These are phyloP conservation scores for Nansenia antarctica DNA, from an alignment of 2,113 vertebrate genomes.

Conservation along the genomic window DNA sequence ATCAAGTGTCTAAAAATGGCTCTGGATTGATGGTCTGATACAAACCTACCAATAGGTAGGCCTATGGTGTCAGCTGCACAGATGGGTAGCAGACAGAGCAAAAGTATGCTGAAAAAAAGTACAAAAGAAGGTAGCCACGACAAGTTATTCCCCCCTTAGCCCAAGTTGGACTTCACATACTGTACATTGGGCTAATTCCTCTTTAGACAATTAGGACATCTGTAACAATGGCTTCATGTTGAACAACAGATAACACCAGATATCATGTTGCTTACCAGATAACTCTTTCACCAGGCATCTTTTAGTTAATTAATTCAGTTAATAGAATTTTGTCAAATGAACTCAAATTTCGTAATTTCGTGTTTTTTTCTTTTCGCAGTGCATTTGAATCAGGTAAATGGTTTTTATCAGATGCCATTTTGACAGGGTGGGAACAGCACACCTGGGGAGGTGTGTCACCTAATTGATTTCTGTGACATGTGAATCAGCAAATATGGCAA, in stretches of 20 bases:
- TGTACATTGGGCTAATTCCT: too few species aligned
- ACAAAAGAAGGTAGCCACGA: neutral
- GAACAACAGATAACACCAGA: too few species aligned
- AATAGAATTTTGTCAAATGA: neutral
- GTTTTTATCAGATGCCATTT: neutral
- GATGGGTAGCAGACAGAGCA: slow-evolving; percentile 2
- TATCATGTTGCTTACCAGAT: neutral
- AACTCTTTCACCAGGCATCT: neutral
- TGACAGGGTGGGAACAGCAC: neutral
- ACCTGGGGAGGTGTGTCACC: neutral
- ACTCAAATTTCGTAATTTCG: neutral
- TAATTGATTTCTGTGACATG: too few species aligned
- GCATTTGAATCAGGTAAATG: neutral
- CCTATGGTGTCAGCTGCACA: slow-evolving; percentile 8
- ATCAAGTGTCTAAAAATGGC: neutral
- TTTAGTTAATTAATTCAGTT: neutral
- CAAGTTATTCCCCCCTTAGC: too few species aligned
- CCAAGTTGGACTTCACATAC: too few species aligned
- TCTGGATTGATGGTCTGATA: neutral
- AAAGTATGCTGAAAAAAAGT: slow-evolving; percentile 15
- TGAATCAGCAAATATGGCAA: neutral
- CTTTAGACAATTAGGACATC: too few species aligned
- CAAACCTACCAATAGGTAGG: slow-evolving; percentile 27
- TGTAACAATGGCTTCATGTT: too few species aligned
- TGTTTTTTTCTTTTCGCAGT: neutral